Evolutionary conservation across 2,113 vertebrate genomes (phyloP).

Genomic region (Orientallactaga bullata): DNA sequence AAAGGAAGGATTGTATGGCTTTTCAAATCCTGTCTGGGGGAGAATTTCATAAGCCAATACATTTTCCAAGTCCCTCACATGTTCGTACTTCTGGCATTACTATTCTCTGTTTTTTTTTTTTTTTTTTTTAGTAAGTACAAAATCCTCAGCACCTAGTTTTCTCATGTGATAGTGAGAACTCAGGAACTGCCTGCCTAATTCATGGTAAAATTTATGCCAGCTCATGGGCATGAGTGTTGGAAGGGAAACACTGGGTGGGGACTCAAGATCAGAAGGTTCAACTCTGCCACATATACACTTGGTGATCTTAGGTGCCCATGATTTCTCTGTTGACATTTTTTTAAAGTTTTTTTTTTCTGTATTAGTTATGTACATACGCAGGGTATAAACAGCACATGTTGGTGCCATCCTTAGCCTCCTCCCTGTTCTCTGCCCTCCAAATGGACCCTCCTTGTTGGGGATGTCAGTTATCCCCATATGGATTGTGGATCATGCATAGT

Average conservation of each 20-base stretch:
- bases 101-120: background rate
- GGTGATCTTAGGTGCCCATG: background rate
- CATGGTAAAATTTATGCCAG: background rate
- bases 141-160: background rate
- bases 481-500: no score
- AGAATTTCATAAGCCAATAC: background rate
- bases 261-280: background rate
- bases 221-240: background rate
- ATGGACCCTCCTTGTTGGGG: no score
- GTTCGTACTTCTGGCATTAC: background rate
- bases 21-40: background rate
- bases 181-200: background rate
- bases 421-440: no score
- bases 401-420: no score
- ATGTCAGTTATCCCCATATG: no score
- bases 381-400: no score
- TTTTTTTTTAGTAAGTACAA: background rate
- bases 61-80: background rate
- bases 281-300: background rate
- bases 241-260: background rate
- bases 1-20: background rate
- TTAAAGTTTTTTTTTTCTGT: no score
- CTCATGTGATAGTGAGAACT: background rate
- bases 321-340: background rate
- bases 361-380: no score